phyloP scores from a whole-genome alignment of 2,113 vertebrate species.

The Parotia lawesii region DNA sequence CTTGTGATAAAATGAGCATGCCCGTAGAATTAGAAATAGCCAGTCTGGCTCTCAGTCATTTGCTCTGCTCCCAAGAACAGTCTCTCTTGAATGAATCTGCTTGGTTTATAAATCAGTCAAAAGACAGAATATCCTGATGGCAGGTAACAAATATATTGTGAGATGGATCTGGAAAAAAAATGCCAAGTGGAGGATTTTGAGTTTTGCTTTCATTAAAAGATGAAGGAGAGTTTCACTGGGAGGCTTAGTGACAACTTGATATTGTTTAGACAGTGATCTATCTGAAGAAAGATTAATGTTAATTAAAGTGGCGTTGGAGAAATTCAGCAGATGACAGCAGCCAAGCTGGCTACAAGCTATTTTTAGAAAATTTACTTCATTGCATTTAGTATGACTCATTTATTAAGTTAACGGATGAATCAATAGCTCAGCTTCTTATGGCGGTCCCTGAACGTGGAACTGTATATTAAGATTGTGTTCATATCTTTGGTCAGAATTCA shows the following conservation, averaged over 20 bases:
- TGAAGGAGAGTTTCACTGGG: not conserved
- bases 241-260: slow-evolving; percentile 17
- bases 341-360: slow-evolving; percentile 43
- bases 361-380: slow-evolving; percentile 52
- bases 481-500: not conserved
- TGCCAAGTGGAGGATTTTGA: not conserved
- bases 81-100: not conserved
- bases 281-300: slow-evolving; percentile 48
- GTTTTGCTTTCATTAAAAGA: not conserved
- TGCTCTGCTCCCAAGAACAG: not conserved
- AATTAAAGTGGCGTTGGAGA: slow-evolving; percentile 57
- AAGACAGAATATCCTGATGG: not conserved
- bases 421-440: slow-evolving; percentile 22
- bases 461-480: not conserved
- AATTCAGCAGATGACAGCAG: slow-evolving; percentile 52
- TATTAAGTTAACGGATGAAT: slow-evolving; percentile 48
- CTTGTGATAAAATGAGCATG: not conserved
- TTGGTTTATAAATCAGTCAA: not conserved
- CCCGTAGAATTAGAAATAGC: not conserved
- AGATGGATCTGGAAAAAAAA: not conserved
- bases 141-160: not conserved
- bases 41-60: not conserved
- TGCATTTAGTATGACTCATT: slow-evolving; percentile 38
- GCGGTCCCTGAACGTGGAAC: not conserved
- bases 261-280: slow-evolving; percentile 34